Evolutionary conservation across 2,113 vertebrate genomes (phyloP).

Genomic region (Oreochromis aureus): DNA sequence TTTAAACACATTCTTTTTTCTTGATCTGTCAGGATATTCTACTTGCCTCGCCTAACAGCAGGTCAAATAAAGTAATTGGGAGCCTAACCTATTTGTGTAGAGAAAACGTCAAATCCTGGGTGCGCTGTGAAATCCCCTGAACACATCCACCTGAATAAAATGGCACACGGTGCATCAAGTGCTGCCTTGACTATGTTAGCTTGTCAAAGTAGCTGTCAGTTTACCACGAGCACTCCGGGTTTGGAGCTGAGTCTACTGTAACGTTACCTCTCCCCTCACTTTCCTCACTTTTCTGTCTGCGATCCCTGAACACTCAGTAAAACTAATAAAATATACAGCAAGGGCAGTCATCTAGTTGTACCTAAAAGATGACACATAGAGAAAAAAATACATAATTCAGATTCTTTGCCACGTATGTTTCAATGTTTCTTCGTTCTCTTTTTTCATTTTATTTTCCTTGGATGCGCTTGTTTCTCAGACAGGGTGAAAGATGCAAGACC

Average conservation of each 20-base stretch:
- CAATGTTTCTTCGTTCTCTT: neutral
- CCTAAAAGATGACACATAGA: neutral
- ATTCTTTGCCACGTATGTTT: neutral
- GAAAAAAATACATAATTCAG: neutral
- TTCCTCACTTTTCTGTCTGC: neutral
- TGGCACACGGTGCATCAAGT: neutral
- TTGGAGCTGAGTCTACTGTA: slow-evolving; percentile 5
- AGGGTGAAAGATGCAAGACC: neutral
- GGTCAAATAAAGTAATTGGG: slow-evolving; percentile 36
- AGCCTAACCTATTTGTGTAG: slow-evolving; percentile 8
- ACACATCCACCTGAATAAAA: slow-evolving; percentile 32
- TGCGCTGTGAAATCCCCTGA: slow-evolving; percentile 3
- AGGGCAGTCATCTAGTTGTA: neutral
- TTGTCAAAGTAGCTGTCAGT: slow-evolving; percentile 46
- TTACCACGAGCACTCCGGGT: neutral
- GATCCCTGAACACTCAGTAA: neutral
- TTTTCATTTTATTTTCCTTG: neutral
- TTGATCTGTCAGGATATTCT: neutral
- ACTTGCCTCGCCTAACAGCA: neutral
- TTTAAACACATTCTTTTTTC: neutral
- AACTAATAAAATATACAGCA: neutral
- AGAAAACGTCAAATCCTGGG: slow-evolving; percentile 11
- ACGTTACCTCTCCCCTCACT: neutral
- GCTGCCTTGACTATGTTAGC: neutral
- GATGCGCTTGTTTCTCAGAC: neutral